Evolutionary conservation across 1,140 invertebrate species (phyloP).

Genomic region (Periplaneta americana): DNA sequence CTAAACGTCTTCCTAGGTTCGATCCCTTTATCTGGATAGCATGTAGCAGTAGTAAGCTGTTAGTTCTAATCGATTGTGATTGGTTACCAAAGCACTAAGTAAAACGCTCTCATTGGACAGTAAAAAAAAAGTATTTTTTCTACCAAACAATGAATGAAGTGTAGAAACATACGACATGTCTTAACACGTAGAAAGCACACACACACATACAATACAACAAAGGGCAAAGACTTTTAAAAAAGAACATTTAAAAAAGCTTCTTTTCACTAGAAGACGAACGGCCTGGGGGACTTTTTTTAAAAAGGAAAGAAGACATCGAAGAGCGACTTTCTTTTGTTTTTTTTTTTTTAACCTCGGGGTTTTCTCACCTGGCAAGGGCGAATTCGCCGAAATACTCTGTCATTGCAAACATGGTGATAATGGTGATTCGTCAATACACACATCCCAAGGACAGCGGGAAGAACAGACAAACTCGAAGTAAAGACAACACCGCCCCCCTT

Average conservation of each 20-base stretch:
- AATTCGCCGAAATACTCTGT: constrained; percentile 45
- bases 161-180: background rate
- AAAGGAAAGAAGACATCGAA: too few species aligned
- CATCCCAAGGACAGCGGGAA: background rate
- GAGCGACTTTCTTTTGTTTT: too few species aligned
- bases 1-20: too few species aligned
- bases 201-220: too few species aligned
- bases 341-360: background rate
- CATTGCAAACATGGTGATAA: constrained; percentile 40
- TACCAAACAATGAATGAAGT: background rate
- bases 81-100: background rate
- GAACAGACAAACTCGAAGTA: background rate
- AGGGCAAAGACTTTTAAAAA: background rate
- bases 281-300: too few species aligned
- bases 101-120: background rate
- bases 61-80: background rate
- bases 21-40: too few species aligned
- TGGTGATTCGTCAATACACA: too few species aligned
- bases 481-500: background rate
- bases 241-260: too few species aligned
- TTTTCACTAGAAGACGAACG: too few species aligned
- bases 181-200: background rate
- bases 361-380: constrained; percentile 38
- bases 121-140: background rate
- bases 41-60: too few species aligned